These are phyloP conservation scores for Sapajus apella DNA, from an alignment of 2,113 vertebrate genomes.

Conservation along the genomic window DNA sequence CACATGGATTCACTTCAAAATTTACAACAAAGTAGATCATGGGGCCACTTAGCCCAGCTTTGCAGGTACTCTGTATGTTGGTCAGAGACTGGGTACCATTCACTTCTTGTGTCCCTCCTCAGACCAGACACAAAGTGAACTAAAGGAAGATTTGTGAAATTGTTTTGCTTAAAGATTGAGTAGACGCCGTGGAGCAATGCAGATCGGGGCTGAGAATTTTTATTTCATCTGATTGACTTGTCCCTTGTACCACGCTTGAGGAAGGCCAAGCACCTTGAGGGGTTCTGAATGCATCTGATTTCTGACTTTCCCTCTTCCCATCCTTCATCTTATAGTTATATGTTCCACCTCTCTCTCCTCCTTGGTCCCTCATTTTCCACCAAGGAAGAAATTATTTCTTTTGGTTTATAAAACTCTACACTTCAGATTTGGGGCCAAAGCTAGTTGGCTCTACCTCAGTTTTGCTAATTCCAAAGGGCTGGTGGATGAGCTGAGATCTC, in stretches of 20 bases:
- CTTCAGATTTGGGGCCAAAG: neutral
- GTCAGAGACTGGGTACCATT: neutral
- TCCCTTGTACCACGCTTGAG: neutral
- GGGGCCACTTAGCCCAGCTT: neutral
- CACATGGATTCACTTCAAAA: neutral
- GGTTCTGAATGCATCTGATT: neutral
- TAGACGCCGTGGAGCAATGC: neutral
- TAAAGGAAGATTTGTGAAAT: neutral
- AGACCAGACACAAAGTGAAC: neutral
- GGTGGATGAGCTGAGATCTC: neutral
- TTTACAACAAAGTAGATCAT: neutral
- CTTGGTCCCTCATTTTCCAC: neutral
- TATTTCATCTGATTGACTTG: neutral
- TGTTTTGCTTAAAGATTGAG: neutral
- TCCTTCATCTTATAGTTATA: neutral
- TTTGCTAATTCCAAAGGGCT: neutral
- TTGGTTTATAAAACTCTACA: neutral
- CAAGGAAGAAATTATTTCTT: neutral
- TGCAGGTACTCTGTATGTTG: neutral
- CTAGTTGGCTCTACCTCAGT: neutral
- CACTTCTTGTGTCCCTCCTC: neutral
- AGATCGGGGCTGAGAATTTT: neutral
- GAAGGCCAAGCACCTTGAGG: neutral
- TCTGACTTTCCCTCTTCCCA: neutral
- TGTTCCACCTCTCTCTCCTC: neutral